Evolutionary conservation across 1,140 invertebrate genomes (phyloP).

Genomic region (Cydia splendana): DNA sequence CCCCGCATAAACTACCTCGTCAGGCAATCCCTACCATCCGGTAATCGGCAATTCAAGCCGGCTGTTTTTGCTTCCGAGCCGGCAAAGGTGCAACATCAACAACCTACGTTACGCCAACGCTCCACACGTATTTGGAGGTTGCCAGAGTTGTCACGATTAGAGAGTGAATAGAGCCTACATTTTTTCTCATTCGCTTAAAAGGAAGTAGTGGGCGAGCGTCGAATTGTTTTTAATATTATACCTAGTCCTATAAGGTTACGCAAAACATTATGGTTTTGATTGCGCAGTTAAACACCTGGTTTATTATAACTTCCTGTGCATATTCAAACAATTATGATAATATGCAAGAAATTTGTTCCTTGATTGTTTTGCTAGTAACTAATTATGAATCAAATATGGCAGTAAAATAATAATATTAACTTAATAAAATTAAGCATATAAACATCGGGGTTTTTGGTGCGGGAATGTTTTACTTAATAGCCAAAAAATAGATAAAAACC

Average conservation of each 20-base stretch:
- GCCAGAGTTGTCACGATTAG: conserved; percentile 34
- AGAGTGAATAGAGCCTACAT: conserved; percentile 36
- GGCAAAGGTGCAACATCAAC: conserved; percentile 23
- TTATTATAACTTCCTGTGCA: conserved; percentile 36
- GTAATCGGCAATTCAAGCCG: background rate
- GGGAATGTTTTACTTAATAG: too few relatives aligned
- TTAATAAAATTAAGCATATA: too few relatives aligned
- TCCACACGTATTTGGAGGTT: conserved; percentile 36
- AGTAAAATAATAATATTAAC: too few relatives aligned
- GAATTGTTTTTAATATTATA: conserved; percentile 41
- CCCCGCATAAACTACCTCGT: too few relatives aligned
- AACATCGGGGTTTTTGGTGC: too few relatives aligned
- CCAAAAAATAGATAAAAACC: too few relatives aligned
- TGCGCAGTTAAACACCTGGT: conserved; percentile 31
- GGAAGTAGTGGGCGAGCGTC: conserved; percentile 42
- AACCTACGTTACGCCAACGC: conserved; percentile 33
- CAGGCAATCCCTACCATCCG: too few relatives aligned
- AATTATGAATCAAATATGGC: background rate
- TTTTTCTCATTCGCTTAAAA: conserved; percentile 41
- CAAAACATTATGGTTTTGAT: conserved; percentile 32
- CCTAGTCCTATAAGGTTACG: conserved; percentile 23
- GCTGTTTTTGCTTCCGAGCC: background rate
- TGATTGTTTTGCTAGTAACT: background rate
- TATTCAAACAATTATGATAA: conserved; percentile 22
- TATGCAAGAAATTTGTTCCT: conserved; percentile 13